Evolutionary conservation across 2,113 vertebrate genomes (phyloP).

Genomic region (Oostethus manadensis): DNA sequence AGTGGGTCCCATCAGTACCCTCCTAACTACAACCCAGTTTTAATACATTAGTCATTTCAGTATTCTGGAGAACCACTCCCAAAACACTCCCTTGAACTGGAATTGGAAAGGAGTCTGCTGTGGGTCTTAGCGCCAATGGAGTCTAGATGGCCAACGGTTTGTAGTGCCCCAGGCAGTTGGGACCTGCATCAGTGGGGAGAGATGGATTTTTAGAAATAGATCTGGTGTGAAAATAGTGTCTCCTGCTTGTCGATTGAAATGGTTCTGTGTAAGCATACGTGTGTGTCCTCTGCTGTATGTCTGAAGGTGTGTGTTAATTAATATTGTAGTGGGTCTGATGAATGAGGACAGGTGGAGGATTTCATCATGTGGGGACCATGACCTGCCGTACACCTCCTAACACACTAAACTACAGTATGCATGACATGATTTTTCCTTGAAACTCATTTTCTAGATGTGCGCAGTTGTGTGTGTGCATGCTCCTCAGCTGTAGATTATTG

Average conservation of each 20-base stretch:
- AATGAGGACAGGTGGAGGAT: conserved; percentile 74
- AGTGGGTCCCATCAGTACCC: background rate
- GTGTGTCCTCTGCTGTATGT: conserved; percentile 72
- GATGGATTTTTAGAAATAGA: background rate
- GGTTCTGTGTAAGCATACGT: conserved; percentile 17
- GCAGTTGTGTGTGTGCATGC: conserved; percentile 7
- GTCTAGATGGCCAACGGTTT: conserved; percentile 18
- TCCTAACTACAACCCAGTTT: background rate
- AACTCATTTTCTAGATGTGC: conserved; percentile 21
- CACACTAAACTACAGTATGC: conserved; percentile 21
- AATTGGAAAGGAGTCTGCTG: no score
- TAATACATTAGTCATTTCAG: background rate
- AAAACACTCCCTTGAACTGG: no score
- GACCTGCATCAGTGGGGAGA: conserved; percentile 18
- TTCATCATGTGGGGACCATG: conserved; percentile 69
- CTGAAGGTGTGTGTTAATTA: conserved; percentile 78
- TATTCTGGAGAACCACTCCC: no score
- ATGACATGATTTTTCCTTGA: conserved; percentile 55
- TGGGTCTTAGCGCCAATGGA: background rate
- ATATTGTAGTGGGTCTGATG: conserved; percentile 74
- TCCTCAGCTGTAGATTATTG: conserved; percentile 2
- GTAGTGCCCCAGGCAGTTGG: conserved; percentile 37
- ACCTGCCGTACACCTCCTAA: conserved; percentile 58
- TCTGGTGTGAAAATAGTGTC: conserved; percentile 12
- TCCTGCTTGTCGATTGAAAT: background rate